A percentile compares a stretch with the other conserved stretches of the same genome.
phyloP scores from a whole-genome alignment of 2,797 vertebrate genomes.

The Rhinogobio ventralis region DNA sequence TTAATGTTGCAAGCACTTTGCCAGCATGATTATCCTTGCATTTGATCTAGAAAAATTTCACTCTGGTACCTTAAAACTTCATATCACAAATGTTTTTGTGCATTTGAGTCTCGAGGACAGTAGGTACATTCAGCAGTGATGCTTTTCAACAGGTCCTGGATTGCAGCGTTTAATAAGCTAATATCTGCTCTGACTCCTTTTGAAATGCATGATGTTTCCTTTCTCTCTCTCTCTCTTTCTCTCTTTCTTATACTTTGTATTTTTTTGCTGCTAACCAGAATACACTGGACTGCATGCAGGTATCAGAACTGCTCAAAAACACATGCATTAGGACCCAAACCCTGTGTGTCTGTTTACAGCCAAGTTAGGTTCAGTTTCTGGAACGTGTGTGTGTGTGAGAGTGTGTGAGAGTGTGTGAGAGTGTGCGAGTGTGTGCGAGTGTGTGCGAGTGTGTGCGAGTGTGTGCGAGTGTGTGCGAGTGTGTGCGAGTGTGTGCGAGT shows the following conservation, averaged over 20 bases:
- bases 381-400: not conserved
- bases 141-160: slow-evolving; percentile 55
- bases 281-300: slow-evolving; percentile 99
- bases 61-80: not conserved
- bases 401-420: not conserved
- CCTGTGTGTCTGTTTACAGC: not conserved
- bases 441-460: too few relatives aligned
- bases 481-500: too few relatives aligned
- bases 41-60: not conserved
- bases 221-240: slow-evolving; percentile 43
- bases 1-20: not conserved
- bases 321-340: slow-evolving; percentile 1
- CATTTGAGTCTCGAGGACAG: not conserved
- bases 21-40: not conserved
- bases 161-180: slow-evolving; percentile 63
- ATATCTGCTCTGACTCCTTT: slow-evolving; percentile 57
- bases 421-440: not conserved
- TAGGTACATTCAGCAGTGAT: slow-evolving; percentile 49
- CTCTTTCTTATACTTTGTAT: slow-evolving; percentile 56
- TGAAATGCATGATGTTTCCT: slow-evolving; percentile 70
- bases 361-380: not conserved
- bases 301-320: slow-evolving; percentile 73
- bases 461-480: fast-evolving
- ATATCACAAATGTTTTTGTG: not conserved
- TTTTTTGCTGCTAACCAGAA: slow-evolving; percentile 82